Percentiles rank a stretch among this genome's conserved stretches.
These are phyloP conservation scores for Troides oblongomaculatus DNA, from an alignment of 2,888 invertebrate species.

Conservation along the genomic window DNA sequence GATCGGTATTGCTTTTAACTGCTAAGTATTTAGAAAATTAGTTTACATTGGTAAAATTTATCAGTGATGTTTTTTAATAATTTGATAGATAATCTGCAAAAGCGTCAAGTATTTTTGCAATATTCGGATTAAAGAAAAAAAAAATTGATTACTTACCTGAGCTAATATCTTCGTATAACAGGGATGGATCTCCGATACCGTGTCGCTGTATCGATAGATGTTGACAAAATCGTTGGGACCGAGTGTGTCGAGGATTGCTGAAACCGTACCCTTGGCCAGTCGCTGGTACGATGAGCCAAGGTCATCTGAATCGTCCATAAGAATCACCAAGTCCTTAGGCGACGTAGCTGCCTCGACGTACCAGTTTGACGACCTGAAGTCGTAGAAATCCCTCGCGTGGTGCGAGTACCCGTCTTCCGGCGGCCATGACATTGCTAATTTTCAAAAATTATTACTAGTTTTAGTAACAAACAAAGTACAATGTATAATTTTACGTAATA, in stretches of 20 bases:
- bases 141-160: slow-evolving; percentile 79
- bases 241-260: slow-evolving; percentile 94
- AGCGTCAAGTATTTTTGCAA: background rate
- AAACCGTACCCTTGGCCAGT: slow-evolving; percentile 92
- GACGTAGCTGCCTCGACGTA: slow-evolving; percentile 98
- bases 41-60: too few species aligned
- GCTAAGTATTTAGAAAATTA: too few species aligned
- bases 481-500: too few species aligned
- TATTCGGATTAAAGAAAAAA: background rate
- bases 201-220: slow-evolving; percentile 93
- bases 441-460: slow-evolving; percentile 13
- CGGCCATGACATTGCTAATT: slow-evolving; percentile 89
- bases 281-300: slow-evolving; percentile 91
- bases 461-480: background rate
- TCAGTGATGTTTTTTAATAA: too few species aligned
- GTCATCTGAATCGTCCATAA: slow-evolving; percentile 94
- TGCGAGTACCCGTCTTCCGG: slow-evolving; percentile 88
- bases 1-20: too few species aligned
- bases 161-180: slow-evolving; percentile 95
- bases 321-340: slow-evolving; percentile 97
- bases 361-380: slow-evolving; percentile 96
- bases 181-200: slow-evolving; percentile 89
- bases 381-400: slow-evolving; percentile 92
- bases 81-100: too few species aligned
- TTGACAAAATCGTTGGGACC: slow-evolving; percentile 99